phyloP scores from a whole-genome alignment of 2,113 vertebrate genomes.

The Catharus bicknelli region DNA sequence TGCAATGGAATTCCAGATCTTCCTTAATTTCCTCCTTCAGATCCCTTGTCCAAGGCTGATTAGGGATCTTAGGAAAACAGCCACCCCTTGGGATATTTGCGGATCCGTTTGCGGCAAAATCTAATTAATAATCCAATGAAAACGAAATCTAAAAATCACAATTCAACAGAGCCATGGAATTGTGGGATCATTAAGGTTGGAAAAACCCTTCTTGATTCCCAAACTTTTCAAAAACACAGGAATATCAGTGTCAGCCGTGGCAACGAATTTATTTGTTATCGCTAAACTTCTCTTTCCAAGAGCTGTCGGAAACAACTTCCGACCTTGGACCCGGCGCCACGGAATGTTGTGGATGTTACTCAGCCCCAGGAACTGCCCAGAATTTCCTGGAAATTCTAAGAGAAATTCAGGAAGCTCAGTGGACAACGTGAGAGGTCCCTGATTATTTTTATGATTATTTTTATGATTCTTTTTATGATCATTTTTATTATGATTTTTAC shows the following conservation, averaged over 20 bases:
- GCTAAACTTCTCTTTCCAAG: background rate
- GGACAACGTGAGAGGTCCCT: background rate
- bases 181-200: rapidly evolving
- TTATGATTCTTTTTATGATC: too few relatives aligned
- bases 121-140: rapidly evolving
- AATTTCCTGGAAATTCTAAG: conserved; percentile 1
- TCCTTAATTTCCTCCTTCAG: background rate
- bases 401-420: background rate
- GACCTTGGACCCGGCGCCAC: background rate
- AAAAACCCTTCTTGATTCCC: background rate
- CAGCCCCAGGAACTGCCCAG: background rate
- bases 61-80: background rate
- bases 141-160: rapidly evolving
- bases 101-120: rapidly evolving
- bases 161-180: rapidly evolving
- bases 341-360: background rate
- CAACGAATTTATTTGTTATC: background rate
- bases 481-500: too few relatives aligned
- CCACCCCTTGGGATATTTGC: background rate
- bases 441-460: background rate
- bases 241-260: background rate
- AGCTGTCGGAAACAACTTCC: background rate
- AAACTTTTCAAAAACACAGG: background rate
- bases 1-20: rapidly evolving
- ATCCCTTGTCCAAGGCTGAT: background rate